These are phyloP conservation scores for Tipula helvola DNA, from an alignment of 2,888 invertebrate genomes.

Conservation along the genomic window DNA sequence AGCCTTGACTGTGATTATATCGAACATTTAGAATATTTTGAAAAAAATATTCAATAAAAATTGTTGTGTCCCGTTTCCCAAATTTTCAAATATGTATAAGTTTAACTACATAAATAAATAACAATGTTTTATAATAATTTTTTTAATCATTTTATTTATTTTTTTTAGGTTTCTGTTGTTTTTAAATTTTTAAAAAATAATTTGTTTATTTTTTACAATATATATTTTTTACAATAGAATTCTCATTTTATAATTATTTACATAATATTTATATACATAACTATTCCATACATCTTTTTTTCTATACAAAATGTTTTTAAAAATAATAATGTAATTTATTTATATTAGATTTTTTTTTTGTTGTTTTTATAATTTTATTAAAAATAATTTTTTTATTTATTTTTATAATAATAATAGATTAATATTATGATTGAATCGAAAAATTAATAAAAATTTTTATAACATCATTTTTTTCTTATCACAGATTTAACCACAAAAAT, in stretches of 20 bases:
- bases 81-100: too few relatives aligned
- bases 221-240: not conserved
- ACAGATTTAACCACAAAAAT: not conserved
- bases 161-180: not conserved
- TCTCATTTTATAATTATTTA: not conserved
- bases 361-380: not conserved
- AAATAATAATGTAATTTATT: not conserved
- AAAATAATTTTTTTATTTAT: not conserved
- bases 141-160: not conserved
- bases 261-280: not conserved
- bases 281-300: not conserved
- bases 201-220: not conserved
- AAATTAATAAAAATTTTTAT: not conserved
- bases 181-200: not conserved
- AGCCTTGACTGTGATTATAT: too few relatives aligned
- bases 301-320: not conserved
- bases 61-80: too few relatives aligned
- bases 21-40: too few relatives aligned
- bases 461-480: not conserved
- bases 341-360: not conserved
- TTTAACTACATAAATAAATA: not conserved
- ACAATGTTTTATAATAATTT: not conserved
- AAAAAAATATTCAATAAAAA: too few relatives aligned
- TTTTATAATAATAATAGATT: not conserved
- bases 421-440: not conserved